These are phyloP conservation scores for Belonocnema kinseyi DNA, from an alignment of 1,140 invertebrate genomes.

Conservation along the genomic window DNA sequence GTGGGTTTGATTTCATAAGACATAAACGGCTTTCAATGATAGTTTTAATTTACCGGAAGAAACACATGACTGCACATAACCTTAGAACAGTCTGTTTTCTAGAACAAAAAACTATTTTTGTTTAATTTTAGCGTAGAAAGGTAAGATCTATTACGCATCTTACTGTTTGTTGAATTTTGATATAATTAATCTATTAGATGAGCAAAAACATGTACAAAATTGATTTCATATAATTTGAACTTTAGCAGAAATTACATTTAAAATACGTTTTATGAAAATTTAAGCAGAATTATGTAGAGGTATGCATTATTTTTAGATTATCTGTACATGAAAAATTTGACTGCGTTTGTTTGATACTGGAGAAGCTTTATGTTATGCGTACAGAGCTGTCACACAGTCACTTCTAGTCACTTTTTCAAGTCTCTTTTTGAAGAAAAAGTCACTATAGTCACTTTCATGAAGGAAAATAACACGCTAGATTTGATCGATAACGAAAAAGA, in stretches of 20 bases:
- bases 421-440: too few relatives aligned
- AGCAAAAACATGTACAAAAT: too few relatives aligned
- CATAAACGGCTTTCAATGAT: slow-evolving; percentile 35
- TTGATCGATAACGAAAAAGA: too few relatives aligned
- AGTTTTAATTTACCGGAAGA: slow-evolving; percentile 35
- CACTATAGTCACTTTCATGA: too few relatives aligned
- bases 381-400: background rate
- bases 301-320: too few relatives aligned
- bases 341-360: slow-evolving; percentile 35
- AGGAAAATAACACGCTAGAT: too few relatives aligned
- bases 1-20: slow-evolving; percentile 27
- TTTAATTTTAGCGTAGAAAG: background rate
- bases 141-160: background rate
- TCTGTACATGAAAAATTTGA: slow-evolving; percentile 31
- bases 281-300: too few relatives aligned
- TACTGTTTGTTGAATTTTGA: background rate
- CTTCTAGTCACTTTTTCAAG: too few relatives aligned
- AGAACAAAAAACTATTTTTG: slow-evolving; percentile 20
- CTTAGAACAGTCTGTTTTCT: slow-evolving; percentile 33
- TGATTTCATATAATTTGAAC: slow-evolving; percentile 5
- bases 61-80: slow-evolving; percentile 37
- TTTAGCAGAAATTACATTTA: slow-evolving; percentile 39
- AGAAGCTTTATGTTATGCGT: slow-evolving; percentile 38
- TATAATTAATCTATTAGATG: background rate
- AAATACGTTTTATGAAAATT: slow-evolving; percentile 22